These are phyloP conservation scores for Conger conger DNA, from an alignment of 2,113 vertebrate genomes.

Conservation along the genomic window DNA sequence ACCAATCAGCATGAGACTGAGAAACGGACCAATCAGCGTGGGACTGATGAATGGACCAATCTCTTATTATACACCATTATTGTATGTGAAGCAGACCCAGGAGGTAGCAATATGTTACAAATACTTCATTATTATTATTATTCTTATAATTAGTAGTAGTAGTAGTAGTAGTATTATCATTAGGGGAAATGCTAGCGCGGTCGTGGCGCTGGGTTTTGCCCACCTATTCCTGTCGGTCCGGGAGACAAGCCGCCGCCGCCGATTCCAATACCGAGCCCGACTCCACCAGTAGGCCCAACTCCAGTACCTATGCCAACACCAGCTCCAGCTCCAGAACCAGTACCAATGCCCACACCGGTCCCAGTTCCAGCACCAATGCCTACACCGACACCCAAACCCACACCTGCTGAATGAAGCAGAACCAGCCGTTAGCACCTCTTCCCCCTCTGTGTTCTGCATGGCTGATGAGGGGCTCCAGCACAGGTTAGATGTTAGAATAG, in stretches of 20 bases:
- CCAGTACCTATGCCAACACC: conserved; percentile 2
- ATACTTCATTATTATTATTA: too few species aligned
- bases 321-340: neutral
- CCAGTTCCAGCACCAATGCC: conserved; percentile 15
- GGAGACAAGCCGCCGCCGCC: neutral
- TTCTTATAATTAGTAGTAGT: too few species aligned
- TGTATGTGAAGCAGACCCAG: too few species aligned
- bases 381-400: conserved; percentile 10
- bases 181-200: too few species aligned
- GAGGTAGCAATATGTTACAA: too few species aligned
- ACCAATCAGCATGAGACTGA: too few species aligned
- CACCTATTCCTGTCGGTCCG: neutral
- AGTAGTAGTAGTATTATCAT: too few species aligned
- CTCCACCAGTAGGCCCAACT: conserved; percentile 1
- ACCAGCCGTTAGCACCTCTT: neutral
- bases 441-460: neutral
- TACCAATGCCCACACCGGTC: conserved; percentile 27
- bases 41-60: too few species aligned
- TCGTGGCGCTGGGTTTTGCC: too few species aligned
- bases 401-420: conserved; percentile 22
- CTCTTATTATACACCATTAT: too few species aligned
- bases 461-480: neutral
- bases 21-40: too few species aligned
- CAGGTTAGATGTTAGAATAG: too few species aligned
- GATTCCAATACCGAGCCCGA: conserved; percentile 5